A percentile compares a stretch with the other conserved stretches of the same genome.
These are phyloP conservation scores for Lasiurus cinereus DNA, from an alignment of 2,113 vertebrate genomes.

Conservation along the genomic window DNA sequence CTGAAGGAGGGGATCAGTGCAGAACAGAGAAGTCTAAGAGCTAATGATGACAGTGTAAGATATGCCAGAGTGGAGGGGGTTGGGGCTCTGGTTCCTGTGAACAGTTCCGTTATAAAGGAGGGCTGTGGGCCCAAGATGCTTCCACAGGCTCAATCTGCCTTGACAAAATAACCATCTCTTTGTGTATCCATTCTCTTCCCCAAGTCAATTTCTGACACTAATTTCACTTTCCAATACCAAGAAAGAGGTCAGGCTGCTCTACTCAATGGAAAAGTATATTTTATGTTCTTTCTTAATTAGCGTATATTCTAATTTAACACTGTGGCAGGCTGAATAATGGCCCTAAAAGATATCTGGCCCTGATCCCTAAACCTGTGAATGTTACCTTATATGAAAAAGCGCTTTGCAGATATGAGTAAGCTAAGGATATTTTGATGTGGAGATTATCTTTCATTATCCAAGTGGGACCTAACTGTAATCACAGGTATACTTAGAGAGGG, in stretches of 20 bases:
- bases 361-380: background rate
- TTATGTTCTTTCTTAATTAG: background rate
- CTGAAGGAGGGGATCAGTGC: background rate
- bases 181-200: too few species aligned
- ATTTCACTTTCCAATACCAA: background rate
- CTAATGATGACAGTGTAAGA: background rate
- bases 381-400: background rate
- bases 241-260: background rate
- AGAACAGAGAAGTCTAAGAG: background rate
- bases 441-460: background rate
- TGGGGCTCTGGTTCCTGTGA: accelerated
- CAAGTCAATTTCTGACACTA: background rate
- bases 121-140: background rate
- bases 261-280: background rate
- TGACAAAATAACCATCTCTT: background rate
- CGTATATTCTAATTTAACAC: background rate
- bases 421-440: background rate
- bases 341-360: background rate
- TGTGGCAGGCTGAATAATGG: background rate
- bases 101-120: accelerated
- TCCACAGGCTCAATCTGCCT: background rate
- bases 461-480: background rate
- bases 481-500: background rate
- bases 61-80: background rate
- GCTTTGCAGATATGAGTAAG: background rate